Percentiles rank a stretch among this genome's conserved stretches.
phyloP scores from a whole-genome alignment of 2,113 vertebrate genomes.

The Fregetta grallaria region DNA sequence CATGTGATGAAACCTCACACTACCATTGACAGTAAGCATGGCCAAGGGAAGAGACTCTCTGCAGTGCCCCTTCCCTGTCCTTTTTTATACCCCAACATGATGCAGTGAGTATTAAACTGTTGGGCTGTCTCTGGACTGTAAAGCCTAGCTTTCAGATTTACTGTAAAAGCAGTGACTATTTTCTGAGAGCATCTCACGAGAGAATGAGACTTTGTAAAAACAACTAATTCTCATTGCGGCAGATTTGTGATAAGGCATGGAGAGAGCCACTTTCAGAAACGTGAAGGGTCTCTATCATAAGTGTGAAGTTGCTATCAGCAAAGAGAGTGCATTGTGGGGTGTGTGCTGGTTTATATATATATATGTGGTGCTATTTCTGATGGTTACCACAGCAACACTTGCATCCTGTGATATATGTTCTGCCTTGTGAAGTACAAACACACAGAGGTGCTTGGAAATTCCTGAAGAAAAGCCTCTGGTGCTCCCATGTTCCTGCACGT shows the following conservation, averaged over 20 bases:
- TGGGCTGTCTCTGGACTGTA: not conserved
- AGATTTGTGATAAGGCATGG: not conserved
- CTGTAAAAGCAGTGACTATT: not conserved
- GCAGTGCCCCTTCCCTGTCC: not conserved
- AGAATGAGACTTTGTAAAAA: not conserved
- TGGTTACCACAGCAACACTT: slow-evolving; percentile 1
- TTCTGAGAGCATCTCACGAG: not conserved
- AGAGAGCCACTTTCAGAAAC: not conserved
- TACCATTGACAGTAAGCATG: too few species aligned
- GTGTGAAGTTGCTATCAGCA: not conserved
- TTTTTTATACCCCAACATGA: accelerated
- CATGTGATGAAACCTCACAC: not conserved
- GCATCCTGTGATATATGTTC: not conserved
- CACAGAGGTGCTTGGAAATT: not conserved
- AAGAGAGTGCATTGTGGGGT: not conserved
- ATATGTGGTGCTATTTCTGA: not conserved
- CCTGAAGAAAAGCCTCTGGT: not conserved
- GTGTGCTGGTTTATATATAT: not conserved
- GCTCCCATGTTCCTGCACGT: accelerated
- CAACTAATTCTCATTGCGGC: not conserved
- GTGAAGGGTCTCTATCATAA: not conserved
- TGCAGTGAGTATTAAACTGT: not conserved
- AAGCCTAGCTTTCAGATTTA: not conserved
- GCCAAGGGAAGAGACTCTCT: not conserved
- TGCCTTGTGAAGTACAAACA: not conserved